Evolutionary conservation across 2,113 vertebrate genomes (phyloP).

Genomic region (Bungarus multicinctus): DNA sequence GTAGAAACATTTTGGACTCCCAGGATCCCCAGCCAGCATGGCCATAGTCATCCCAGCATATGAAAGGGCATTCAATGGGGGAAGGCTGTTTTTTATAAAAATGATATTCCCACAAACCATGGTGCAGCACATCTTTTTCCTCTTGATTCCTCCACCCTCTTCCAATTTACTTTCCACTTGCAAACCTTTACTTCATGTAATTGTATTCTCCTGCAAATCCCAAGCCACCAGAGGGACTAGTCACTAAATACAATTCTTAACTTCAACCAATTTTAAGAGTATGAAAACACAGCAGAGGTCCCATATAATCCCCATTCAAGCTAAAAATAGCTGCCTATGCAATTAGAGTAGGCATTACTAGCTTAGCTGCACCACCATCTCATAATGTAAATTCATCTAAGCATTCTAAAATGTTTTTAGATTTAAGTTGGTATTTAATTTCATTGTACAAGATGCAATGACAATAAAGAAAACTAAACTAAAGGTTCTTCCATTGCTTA

Average conservation of each 20-base stretch:
- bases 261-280: not conserved
- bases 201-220: not conserved
- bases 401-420: not conserved
- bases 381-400: not conserved
- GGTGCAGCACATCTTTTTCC: not conserved
- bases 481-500: constrained; percentile 37
- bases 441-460: no score
- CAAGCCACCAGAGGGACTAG: not conserved
- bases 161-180: not conserved
- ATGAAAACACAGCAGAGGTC: not conserved
- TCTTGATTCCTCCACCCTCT: not conserved
- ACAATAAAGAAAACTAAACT: no score
- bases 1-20: not conserved
- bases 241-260: not conserved
- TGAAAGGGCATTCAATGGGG: not conserved
- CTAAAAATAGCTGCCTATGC: not conserved
- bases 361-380: not conserved
- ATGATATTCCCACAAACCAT: not conserved
- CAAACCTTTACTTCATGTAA: not conserved
- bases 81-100: not conserved
- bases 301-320: not conserved
- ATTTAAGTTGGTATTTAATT: no score
- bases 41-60: not conserved
- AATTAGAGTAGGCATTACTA: not conserved
- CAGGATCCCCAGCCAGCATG: not conserved